A percentile compares a stretch with the other conserved stretches of the same genome.
Conservation (phyloP, 2,888 invertebrate species). For the Colletes collaris region DNA sequence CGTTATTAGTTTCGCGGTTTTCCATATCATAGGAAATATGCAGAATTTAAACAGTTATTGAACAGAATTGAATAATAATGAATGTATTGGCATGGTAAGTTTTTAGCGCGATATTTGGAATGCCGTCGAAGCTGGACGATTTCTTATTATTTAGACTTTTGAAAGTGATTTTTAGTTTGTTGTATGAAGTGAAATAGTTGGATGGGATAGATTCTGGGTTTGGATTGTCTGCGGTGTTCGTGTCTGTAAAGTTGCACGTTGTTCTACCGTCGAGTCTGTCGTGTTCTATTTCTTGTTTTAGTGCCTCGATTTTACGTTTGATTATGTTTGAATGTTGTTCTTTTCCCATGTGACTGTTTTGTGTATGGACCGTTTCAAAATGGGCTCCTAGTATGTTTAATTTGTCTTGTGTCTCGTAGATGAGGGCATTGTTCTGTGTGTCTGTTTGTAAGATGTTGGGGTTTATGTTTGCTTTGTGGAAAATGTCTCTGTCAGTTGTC, state of each 20-base stretch:
- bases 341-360: not conserved
- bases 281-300: not conserved
- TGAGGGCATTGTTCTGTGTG: too few relatives aligned
- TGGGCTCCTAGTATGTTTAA: too few relatives aligned
- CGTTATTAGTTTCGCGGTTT: too few relatives aligned
- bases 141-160: not conserved
- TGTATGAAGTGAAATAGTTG: not conserved
- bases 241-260: not conserved
- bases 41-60: not conserved
- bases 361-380: too few relatives aligned
- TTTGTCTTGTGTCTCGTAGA: too few relatives aligned
- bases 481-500: not conserved
- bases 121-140: constrained; percentile 10
- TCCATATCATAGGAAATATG: too few relatives aligned
- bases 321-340: not conserved
- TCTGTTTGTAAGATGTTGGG: not conserved
- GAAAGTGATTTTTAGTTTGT: not conserved
- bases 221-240: not conserved
- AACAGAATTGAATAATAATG: not conserved
- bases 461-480: not conserved
- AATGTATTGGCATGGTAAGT: not conserved
- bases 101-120: constrained; percentile 4
- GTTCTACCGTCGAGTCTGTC: not conserved
- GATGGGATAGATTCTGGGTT: not conserved
- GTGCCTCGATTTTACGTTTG: not conserved